phyloP scores from a whole-genome alignment of 2,888 invertebrate genomes.

The Brachynemurus nebulosus region DNA sequence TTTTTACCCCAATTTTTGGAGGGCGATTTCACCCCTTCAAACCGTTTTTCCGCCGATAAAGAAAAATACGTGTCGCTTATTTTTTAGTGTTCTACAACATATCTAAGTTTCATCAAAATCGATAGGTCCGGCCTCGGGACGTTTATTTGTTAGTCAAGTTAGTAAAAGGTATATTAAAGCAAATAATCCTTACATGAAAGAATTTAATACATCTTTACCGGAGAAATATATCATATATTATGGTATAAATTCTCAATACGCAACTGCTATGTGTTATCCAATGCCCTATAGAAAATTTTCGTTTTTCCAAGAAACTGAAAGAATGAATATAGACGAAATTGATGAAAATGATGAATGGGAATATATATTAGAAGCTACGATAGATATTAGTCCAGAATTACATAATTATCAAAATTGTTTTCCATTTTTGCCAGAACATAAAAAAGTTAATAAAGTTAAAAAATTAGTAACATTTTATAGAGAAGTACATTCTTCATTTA shows the following conservation, averaged over 20 bases:
- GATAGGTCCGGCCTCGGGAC: no score
- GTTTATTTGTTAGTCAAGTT: slow-evolving; percentile 20
- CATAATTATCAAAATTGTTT: neutral
- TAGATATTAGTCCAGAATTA: slow-evolving; percentile 13
- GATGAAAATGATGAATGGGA: slow-evolving; percentile 15
- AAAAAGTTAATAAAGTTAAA: neutral
- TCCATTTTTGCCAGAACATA: slow-evolving; percentile 1
- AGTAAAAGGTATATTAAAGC: slow-evolving; percentile 18
- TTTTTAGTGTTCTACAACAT: no score
- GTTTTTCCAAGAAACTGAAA: slow-evolving; percentile 13
- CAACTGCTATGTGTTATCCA: slow-evolving; percentile 18
- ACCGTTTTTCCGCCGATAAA: no score
- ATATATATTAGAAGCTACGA: slow-evolving; percentile 25
- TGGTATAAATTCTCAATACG: slow-evolving; percentile 20
- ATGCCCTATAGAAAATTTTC: slow-evolving; percentile 20
- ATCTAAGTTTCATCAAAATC: no score
- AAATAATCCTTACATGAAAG: slow-evolving; percentile 21
- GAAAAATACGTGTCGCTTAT: no score
- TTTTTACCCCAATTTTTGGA: no score
- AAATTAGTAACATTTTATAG: slow-evolving; percentile 1
- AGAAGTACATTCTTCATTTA: slow-evolving; percentile 6
- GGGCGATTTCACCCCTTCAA: no score
- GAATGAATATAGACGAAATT: slow-evolving; percentile 8
- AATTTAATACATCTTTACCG: slow-evolving; percentile 13
- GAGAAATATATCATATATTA: slow-evolving; percentile 16